Percentiles rank a stretch among this genome's conserved stretches.
phyloP scores from a whole-genome alignment of 2,113 vertebrate species.

The Thymallus thymallus region DNA sequence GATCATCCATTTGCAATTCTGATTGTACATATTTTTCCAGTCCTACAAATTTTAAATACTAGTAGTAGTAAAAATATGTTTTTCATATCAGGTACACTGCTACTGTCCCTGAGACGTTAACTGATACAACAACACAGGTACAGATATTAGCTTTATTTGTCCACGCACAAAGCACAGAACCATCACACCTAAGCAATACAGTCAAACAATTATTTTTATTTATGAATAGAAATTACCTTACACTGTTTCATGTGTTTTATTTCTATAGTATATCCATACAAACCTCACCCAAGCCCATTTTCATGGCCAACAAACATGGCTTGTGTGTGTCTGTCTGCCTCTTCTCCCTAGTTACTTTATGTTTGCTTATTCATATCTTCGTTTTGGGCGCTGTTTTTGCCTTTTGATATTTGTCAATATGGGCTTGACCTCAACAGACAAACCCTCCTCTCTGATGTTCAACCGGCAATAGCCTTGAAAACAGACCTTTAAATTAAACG shows the following conservation, averaged over 20 bases:
- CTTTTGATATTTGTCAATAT: constrained; percentile 74
- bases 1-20: no score
- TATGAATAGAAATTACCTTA: not conserved
- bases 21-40: no score
- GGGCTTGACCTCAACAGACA: constrained; percentile 67
- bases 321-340: constrained; percentile 6
- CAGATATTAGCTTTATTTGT: no score
- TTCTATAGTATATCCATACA: not conserved
- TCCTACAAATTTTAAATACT: no score
- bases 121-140: no score
- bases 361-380: constrained; percentile 67
- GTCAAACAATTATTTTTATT: no score
- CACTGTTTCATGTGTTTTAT: constrained; percentile 11
- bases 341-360: constrained; percentile 34
- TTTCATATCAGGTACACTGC: no score
- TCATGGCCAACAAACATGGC: constrained; percentile 30
- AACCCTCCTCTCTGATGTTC: constrained; percentile 64
- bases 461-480: constrained; percentile 70
- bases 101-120: constrained; percentile 6
- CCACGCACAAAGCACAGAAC: no score
- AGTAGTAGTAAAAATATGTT: no score
- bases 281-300: constrained; percentile 15
- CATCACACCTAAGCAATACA: no score
- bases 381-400: constrained; percentile 57
- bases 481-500: constrained; percentile 76